Conservation (phyloP, 2,113 vertebrate species). For the Antigone vipio region DNA sequence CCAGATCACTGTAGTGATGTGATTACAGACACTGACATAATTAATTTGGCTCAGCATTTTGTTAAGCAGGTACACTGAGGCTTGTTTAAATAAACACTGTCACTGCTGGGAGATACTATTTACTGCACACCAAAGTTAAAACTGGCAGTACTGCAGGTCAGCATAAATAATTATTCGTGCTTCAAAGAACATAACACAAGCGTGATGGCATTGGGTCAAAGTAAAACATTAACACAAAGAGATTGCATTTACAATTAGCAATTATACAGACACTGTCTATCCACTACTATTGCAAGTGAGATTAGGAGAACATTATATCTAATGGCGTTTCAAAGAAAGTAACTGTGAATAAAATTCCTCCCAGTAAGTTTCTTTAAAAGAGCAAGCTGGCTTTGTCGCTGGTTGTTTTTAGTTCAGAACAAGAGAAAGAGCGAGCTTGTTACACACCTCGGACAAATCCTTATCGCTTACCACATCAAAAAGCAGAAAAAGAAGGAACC, state of each 20-base stretch:
- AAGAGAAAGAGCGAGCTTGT: neutral
- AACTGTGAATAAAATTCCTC: neutral
- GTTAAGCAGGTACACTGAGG: neutral
- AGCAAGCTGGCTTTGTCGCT: neutral
- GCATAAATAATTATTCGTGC: neutral
- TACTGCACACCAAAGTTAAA: neutral
- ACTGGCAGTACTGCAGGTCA: neutral
- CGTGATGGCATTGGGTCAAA: accelerated
- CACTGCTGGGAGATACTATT: neutral
- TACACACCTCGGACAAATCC: neutral
- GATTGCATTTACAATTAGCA: neutral
- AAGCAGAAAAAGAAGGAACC: neutral
- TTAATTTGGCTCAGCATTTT: neutral
- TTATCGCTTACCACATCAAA: neutral
- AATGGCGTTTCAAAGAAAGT: neutral
- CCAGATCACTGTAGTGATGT: neutral
- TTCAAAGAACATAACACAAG: neutral
- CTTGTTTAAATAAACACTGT: slow-evolving; percentile 13
- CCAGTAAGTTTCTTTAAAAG: neutral
- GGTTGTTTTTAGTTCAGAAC: neutral
- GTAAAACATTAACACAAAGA: neutral
- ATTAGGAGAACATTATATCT: neutral
- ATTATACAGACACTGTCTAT: neutral
- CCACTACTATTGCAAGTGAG: neutral
- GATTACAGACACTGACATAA: neutral